phyloP scores from a whole-genome alignment of 2,888 invertebrate genomes.

The Enchytraeus crypticus region DNA sequence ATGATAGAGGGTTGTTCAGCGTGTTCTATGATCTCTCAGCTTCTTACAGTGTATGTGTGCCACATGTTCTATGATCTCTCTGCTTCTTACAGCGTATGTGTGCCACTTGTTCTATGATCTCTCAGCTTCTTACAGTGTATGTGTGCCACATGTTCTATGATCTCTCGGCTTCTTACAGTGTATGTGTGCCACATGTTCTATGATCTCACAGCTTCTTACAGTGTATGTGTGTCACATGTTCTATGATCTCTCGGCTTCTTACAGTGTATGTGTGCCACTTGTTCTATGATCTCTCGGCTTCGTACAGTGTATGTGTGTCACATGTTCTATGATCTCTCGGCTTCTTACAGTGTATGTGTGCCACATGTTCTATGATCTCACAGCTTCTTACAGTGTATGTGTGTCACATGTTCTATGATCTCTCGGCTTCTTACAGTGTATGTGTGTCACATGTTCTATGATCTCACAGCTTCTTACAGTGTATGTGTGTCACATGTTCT shows the following conservation, averaged over 20 bases:
- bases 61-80: too few relatives aligned
- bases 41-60: constrained; percentile 30
- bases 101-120: constrained; percentile 52
- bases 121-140: constrained; percentile 33
- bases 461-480: constrained; percentile 41
- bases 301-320: constrained; percentile 30
- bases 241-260: too few relatives aligned
- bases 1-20: constrained; percentile 46
- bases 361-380: constrained; percentile 50
- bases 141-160: too few relatives aligned
- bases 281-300: constrained; percentile 49
- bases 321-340: too few relatives aligned
- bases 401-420: too few relatives aligned
- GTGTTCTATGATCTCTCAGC: constrained; percentile 50
- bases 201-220: constrained; percentile 44
- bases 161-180: too few relatives aligned
- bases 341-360: too few relatives aligned
- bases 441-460: constrained; percentile 51
- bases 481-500: too few relatives aligned
- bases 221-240: too few relatives aligned
- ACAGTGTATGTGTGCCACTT: constrained; percentile 51
- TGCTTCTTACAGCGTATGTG: too few relatives aligned
- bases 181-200: constrained; percentile 51
- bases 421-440: too few relatives aligned
- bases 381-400: constrained; percentile 32